These are phyloP conservation scores for Grallaria varia DNA, from an alignment of 2,113 vertebrate genomes.

Conservation along the genomic window DNA sequence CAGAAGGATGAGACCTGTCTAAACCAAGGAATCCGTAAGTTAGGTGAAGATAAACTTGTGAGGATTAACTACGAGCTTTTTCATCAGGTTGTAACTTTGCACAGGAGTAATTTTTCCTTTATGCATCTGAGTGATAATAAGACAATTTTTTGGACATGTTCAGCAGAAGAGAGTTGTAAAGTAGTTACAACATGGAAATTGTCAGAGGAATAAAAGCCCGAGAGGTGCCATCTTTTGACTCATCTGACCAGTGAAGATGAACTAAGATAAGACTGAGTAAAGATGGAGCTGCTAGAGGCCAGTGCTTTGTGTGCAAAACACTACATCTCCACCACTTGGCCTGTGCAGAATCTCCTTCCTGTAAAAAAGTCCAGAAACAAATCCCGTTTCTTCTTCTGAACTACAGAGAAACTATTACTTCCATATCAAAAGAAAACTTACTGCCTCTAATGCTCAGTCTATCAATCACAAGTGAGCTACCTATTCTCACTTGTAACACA, in stretches of 20 bases:
- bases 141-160: background rate
- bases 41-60: background rate
- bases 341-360: background rate
- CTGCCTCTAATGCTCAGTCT: background rate
- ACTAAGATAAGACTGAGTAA: background rate
- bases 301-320: background rate
- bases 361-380: background rate
- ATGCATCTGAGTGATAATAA: background rate
- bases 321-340: background rate
- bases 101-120: background rate
- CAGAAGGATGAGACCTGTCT: background rate
- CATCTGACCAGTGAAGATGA: background rate
- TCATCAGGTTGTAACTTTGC: background rate
- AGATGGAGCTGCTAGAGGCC: background rate
- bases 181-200: background rate
- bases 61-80: background rate
- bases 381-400: background rate
- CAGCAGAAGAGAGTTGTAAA: background rate
- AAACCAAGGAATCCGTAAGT: background rate
- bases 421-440: background rate
- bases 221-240: background rate
- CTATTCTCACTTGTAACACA: background rate
- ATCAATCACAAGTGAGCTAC: background rate
- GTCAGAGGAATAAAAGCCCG: background rate
- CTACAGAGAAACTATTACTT: background rate